Base-by-base conservation (phyloP, 2,797 vertebrate species). In the Anabas testudineus region DNA sequence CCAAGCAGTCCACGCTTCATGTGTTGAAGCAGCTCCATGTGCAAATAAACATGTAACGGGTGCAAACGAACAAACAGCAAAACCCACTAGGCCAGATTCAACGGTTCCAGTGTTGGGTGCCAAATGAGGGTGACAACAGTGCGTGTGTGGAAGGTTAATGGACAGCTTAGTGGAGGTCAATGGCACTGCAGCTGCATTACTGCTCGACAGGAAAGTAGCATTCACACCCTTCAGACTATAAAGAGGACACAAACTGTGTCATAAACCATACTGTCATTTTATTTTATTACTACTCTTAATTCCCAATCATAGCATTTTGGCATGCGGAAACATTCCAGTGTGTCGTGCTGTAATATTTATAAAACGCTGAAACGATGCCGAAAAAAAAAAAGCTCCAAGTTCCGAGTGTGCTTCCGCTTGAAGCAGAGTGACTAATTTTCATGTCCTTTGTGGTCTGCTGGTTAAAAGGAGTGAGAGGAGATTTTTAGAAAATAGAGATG, bases 101-200 rank as follows among this genome's bases (percentile, higher is more conserved):
- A 76, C 80, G 37, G 62, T 76, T 59, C 30, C 7, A 2, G 41
- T 32, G 70, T 64, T 59, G 52, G 43, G 56, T 48, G 53, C 84
- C 78, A 85, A 80, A 83, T 47, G 71, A 78, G 64, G 36, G 63
- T 57, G 46, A 41, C 30, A 28, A 58, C 45, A 42, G 63, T 14
- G 47, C 54, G 70, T 32, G 70, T 36, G 78, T 47, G 71, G 87
- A 87, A 91, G 90, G 86, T 89, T 90, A 90, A 91, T 83, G 74
- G 86, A 61, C 74, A 83, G 74, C 79, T 89, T 80, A 88, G 75
- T 69, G 53, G 85, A 88, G 90, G 90, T 85, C 86, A 85, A 55
- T 76, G 80, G 60, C 78, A 65, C 67, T 46, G 67, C 69, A 76
- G 75, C 81, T 78, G 72, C 73, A 69, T 76, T 68, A 75, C 60